phyloP scores from a whole-genome alignment of 2,888 invertebrate genomes.

The Hyalella azteca region DNA sequence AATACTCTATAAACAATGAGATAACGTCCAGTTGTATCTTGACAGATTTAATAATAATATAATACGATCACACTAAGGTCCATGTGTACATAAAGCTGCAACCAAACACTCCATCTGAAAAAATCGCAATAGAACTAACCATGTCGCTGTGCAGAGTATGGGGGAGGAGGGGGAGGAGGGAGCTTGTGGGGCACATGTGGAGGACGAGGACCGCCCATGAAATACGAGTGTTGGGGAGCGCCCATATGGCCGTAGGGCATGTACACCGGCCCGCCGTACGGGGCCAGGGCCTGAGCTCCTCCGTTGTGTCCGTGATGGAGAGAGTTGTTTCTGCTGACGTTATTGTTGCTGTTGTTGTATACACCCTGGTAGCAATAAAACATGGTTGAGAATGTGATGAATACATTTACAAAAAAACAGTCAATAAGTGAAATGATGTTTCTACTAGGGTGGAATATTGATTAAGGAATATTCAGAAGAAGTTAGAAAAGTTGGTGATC shows the following conservation, averaged over 20 bases:
- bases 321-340: background rate
- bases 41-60: too few species aligned
- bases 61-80: too few species aligned
- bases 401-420: background rate
- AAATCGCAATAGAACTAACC: too few species aligned
- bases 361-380: background rate
- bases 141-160: too few species aligned
- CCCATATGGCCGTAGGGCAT: conserved; percentile 25
- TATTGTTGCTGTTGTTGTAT: background rate
- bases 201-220: conserved; percentile 11
- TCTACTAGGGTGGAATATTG: too few species aligned
- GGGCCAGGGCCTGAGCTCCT: background rate
- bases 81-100: too few species aligned
- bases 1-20: too few species aligned
- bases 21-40: too few species aligned
- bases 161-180: conserved; percentile 67
- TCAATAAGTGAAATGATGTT: too few species aligned
- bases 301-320: background rate
- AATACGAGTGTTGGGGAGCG: conserved; percentile 61
- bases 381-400: background rate
- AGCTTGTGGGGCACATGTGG: conserved; percentile 69
- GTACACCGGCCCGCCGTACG: background rate
- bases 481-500: too few species aligned
- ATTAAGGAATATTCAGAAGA: too few species aligned
- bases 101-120: too few species aligned